Conservation (phyloP, 2,797 vertebrate genomes). For the Enoplosus armatus region DNA sequence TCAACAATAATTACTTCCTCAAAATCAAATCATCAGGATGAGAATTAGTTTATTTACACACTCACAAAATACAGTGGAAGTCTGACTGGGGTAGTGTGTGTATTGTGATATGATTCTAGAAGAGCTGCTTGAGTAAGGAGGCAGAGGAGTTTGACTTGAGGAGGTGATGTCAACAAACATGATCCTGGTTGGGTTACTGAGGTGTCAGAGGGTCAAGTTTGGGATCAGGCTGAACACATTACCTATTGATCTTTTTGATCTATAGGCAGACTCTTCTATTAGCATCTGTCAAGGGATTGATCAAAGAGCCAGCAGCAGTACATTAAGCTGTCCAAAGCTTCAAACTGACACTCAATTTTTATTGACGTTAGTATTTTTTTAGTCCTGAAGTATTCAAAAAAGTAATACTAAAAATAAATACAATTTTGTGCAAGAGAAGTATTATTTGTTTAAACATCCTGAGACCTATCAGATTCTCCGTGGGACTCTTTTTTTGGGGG, state of each 20-base stretch:
- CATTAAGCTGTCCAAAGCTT: slow-evolving; percentile 20
- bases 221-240: slow-evolving; percentile 23
- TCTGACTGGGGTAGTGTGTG: neutral
- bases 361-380: no score
- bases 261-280: slow-evolving; percentile 11
- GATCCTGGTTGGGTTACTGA: slow-evolving; percentile 18
- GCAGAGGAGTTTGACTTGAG: slow-evolving; percentile 14
- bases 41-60: slow-evolving; percentile 28
- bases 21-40: slow-evolving; percentile 40
- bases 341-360: no score
- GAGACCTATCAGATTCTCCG: neutral
- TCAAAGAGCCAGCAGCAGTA: slow-evolving; percentile 15
- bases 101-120: neutral
- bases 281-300: slow-evolving; percentile 27
- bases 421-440: neutral
- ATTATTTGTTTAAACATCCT: neutral
- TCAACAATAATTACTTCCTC: slow-evolving; percentile 56
- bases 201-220: slow-evolving; percentile 31
- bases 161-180: slow-evolving; percentile 19
- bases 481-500: neutral
- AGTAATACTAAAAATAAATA: neutral
- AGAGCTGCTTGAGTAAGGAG: slow-evolving; percentile 2
- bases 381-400: neutral
- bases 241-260: slow-evolving; percentile 53
- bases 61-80: neutral